Evolutionary conservation across 2,113 vertebrate genomes (phyloP).

Genomic region (Zosterops hypoxanthus): DNA sequence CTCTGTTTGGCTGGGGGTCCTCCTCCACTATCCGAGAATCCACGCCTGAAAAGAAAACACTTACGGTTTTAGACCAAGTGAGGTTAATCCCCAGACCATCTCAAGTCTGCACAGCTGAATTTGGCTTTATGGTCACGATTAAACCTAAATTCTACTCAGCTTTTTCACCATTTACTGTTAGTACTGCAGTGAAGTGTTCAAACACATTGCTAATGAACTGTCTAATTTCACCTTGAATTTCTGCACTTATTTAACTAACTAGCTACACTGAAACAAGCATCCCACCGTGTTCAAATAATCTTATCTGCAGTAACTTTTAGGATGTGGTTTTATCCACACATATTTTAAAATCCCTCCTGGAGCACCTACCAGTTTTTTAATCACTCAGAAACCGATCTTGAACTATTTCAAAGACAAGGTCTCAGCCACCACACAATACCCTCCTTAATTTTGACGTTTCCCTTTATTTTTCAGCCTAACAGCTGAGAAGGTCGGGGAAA

Average conservation of each 20-base stretch:
- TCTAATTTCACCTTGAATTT: background rate
- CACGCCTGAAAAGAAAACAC: conserved; percentile 82
- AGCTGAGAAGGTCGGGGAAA: background rate
- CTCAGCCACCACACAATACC: background rate
- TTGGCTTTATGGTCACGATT: background rate
- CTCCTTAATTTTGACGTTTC: background rate
- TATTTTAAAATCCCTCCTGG: background rate
- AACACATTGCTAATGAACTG: background rate
- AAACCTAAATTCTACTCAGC: background rate
- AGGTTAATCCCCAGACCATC: background rate
- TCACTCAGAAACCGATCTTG: background rate
- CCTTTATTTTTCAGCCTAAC: background rate
- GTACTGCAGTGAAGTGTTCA: background rate
- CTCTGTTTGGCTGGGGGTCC: conserved; percentile 98
- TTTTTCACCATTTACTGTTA: background rate
- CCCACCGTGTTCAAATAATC: background rate
- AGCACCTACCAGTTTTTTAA: background rate
- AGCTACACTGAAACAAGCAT: background rate
- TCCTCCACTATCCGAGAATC: conserved; percentile 94
- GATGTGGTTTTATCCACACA: rapidly evolving
- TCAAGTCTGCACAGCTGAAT: background rate
- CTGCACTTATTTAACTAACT: background rate
- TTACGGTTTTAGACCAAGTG: background rate
- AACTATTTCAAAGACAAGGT: background rate
- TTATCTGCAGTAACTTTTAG: background rate